Conservation (phyloP, 1,140 invertebrate species). For the Meloidogyne chitwoodi region DNA sequence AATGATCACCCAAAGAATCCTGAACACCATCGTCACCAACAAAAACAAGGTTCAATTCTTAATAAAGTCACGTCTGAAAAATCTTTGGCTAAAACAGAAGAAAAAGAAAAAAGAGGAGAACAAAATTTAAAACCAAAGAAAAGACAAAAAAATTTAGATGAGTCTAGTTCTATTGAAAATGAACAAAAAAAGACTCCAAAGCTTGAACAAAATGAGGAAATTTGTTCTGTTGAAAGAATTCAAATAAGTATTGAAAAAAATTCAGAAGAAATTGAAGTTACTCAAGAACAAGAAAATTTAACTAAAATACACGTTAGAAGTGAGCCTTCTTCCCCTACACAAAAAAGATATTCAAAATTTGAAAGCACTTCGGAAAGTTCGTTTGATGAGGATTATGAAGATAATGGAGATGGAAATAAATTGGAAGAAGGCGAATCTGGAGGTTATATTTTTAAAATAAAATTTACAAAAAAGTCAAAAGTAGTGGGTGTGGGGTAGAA, state of each 20-base stretch:
- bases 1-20: background rate
- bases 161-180: too few species aligned
- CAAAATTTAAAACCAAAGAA: background rate
- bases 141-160: background rate
- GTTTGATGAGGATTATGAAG: background rate
- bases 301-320: background rate
- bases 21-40: background rate
- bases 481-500: too few species aligned
- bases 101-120: background rate
- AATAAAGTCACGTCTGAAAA: background rate
- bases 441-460: background rate
- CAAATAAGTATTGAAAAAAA: background rate
- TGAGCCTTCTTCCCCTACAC: background rate
- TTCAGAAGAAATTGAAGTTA: background rate
- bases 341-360: constrained; percentile 40
- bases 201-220: background rate
- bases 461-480: too few species aligned
- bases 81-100: background rate
- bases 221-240: background rate
- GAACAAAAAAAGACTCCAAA: background rate
- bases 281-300: background rate
- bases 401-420: background rate
- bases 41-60: background rate
- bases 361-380: constrained; percentile 33
- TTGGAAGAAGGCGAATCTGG: background rate